Base-by-base conservation (phyloP, 2,113 vertebrate genomes). In the Triplophysa rosa region DNA sequence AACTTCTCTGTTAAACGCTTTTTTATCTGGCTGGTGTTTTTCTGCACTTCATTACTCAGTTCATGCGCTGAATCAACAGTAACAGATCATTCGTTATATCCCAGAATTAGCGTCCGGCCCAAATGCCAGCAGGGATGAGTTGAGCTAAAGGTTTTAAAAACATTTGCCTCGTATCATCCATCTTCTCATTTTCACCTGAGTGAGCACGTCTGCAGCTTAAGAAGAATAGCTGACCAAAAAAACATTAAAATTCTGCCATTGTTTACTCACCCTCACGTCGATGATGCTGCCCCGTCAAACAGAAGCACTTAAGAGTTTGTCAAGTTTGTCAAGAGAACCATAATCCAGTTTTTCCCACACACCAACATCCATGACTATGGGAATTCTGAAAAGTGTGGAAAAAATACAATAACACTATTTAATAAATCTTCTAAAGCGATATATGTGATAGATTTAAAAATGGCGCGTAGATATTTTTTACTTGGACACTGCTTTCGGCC, bases 41-140 rank as follows among this genome's bases (percentile, higher is more conserved):
- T 82, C 73, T 67, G 63, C 17, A 66, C 56, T 4, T 72, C 85
- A 87, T 88, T 91, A 87, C 84, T 87, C 88, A 84, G 81, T 88
- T 80, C 87, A 89, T 87, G 89, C 81, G 19, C 29, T 82, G 86
- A 89, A 89, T 86, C 85, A 69, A 83, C 84, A 77, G 82, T 87
- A 87, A 88, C 85, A 81, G 37, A 85, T 79, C 82, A 58, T 70
- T 13, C 17, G 81, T 73, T 85, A 78, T 45, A 77, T 81, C 23
- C 84, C 85, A 82, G 82, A 85, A 86, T 56, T 83, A 86, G 59
- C 10, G 83, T 70, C 80, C 16, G 87, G 86, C 86, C 85, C 6
- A 2, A 0, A 14, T 71, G 88, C 89, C 87, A 85, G 54, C 40
- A 63, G 67, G 80, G 82, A 83, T 45, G 47, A 81, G 86, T 47